Evolutionary conservation across 2,888 invertebrate genomes (phyloP), one percentile per base, ranked within the genome.

Genomic region (Aquatica leii): DNA sequence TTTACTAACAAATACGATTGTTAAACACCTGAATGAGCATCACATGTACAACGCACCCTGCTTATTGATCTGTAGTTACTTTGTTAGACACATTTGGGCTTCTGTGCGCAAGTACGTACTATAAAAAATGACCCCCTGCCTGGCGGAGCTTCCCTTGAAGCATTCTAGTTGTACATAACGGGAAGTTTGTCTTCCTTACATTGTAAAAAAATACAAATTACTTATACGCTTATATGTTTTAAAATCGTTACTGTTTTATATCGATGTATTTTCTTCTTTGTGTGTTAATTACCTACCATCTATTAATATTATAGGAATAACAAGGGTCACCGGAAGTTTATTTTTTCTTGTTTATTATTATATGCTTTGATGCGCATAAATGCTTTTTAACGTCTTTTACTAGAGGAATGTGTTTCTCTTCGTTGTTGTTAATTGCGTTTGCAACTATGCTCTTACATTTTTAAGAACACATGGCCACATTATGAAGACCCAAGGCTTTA

Each of bases 41-140:
- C 3, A 3, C 59, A 51, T 41, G 20, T 21, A 21, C 40, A 60
- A 60, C 60, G 60, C 60, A 43, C 62, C 62, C 62, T 57, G 20
- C 51, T 56, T 62, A 62, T 62, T 62, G 62, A 62, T 62, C 52
- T 43, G 17, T 52, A 48, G 37, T 59, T 59, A 54, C 53, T 53
- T 59, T 59, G 53, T 53, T 53, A 20, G 60, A 3, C 2, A 18
- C n/a, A 14, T 14, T 49, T 17, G 40, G 15, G 8, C 15, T 43
- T 56, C 46, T 24, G 41, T 55, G 63, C 63, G 59, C 59, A 63
- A 17, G 55, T 18, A 24, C 31, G 35, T 20, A 34, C 12, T 18
- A 50, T 12, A 58, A 51, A 61, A 62, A 57, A 46, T 46, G 17
- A 62, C 56, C 62, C 62, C 62, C 62, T 52, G 55, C 54, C 40